Evolutionary conservation across 2,797 vertebrate genomes (phyloP), one percentile per base, ranked within the genome.

Genomic region (Sciurus vulgaris): DNA sequence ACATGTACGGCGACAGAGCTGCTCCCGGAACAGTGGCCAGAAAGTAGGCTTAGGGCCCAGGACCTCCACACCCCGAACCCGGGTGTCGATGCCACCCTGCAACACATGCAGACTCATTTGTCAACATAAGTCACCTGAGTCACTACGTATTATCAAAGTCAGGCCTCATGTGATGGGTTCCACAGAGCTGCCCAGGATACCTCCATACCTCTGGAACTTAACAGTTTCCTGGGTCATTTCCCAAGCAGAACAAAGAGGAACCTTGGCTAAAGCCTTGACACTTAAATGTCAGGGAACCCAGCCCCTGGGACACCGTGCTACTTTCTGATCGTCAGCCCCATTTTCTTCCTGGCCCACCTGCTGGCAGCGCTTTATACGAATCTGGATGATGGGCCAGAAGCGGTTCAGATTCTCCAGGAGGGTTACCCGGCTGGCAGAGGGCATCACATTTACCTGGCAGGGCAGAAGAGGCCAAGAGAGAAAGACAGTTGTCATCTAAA

Each of bases 21-120:
- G 99, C 98, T 99, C 99, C 97, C 98, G 99, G 95, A 99, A 99
- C 93, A 98, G 98, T 98, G 99, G 99, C 99, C 99, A 99, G 97
- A 99, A 99, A 0, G 99, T 99, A 13, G 99, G 99, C 98, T 99
- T 99, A 14, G 99, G 99, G 15, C 99, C 99, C 97, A 99, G 98
- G 84, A 99, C 99, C 98, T 99, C 99, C 9, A 99, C 99, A 33
- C 99, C 99, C 14, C 99, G 99, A 90, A 99, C 99, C 2, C 99
- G 98, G 0, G 99, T 99, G 98, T 99, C 99, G 0, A 99, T 99
- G n/a, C 99, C 99, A 0, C 99, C 99, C 99, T 99, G 96, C 0
- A 11, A 95, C 35, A 13, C 18, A 59, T 18, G 95, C 20, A 90
- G 30, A 79, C 35, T 44, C 30, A 44, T 61, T 51, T 65, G 82